phyloP scores from a whole-genome alignment of 2,797 vertebrate species.

The Eulemur albifrons region DNA sequence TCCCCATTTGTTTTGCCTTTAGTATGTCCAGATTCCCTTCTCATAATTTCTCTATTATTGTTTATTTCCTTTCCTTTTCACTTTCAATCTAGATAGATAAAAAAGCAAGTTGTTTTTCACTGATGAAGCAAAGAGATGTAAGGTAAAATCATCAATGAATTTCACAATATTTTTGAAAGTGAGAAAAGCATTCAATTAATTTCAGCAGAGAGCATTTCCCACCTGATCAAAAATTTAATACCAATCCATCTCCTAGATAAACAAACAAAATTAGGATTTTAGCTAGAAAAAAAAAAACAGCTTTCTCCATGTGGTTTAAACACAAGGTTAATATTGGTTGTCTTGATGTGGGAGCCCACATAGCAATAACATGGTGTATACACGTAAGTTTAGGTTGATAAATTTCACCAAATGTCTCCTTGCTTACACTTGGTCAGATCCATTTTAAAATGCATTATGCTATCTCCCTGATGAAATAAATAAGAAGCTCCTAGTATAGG shows the following conservation, averaged over 20 bases:
- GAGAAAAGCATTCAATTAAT: constrained; percentile 20
- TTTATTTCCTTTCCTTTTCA: background rate
- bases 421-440: constrained; percentile 36
- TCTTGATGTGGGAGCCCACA: background rate
- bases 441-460: constrained; percentile 41
- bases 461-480: constrained; percentile 44
- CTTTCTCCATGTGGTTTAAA: background rate
- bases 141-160: background rate
- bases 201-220: background rate
- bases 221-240: constrained; percentile 13
- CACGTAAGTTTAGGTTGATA: constrained; percentile 35
- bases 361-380: background rate
- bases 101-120: background rate
- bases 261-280: constrained; percentile 18
- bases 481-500: background rate
- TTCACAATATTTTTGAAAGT: constrained; percentile 11
- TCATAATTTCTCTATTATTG: background rate
- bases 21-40: background rate
- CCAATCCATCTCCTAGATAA: background rate
- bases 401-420: constrained; percentile 47
- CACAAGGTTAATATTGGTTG: constrained; percentile 27
- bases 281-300: background rate
- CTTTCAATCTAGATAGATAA: background rate
- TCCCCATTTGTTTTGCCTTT: background rate
- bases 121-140: background rate